Conservation (phyloP, 2,113 vertebrate species). For the Hemibagrus wyckioides region DNA sequence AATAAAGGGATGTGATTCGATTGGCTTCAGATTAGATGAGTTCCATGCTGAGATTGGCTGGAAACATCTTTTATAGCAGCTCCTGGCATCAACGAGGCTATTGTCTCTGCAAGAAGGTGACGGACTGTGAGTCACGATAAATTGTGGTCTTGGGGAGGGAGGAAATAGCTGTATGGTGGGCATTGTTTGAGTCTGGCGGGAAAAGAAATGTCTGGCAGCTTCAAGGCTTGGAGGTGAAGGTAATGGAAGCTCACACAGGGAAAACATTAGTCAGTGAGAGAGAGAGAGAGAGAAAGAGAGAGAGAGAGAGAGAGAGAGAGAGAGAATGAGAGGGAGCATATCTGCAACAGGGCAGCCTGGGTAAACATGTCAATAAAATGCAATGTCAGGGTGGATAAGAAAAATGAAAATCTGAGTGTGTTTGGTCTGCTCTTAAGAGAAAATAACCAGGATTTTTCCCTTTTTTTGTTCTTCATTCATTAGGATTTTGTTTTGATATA, state of each 20-base stretch:
- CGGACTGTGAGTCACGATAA: conserved; percentile 61
- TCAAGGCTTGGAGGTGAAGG: conserved; percentile 35
- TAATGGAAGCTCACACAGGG: conserved; percentile 47
- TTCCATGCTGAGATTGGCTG: conserved; percentile 47
- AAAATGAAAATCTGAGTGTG: conserved; percentile 14
- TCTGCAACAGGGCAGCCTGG: conserved; percentile 11
- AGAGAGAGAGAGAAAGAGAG: conserved; percentile 21
- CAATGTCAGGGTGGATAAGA: conserved; percentile 20
- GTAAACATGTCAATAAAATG: conserved; percentile 38
- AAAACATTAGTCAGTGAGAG: conserved; percentile 62
- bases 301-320: conserved; percentile 1
- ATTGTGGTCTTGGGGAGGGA: conserved; percentile 63
- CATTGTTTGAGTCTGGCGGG: conserved; percentile 51
- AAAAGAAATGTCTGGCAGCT: conserved; percentile 41
- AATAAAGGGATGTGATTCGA: conserved; percentile 67
- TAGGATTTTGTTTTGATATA: neutral
- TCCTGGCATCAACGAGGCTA: conserved; percentile 62
- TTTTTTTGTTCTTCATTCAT: neutral
- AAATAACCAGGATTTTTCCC: neutral
- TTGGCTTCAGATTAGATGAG: conserved; percentile 66
- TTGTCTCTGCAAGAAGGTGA: conserved; percentile 65
- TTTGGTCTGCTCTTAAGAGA: conserved; percentile 2
- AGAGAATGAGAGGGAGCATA: neutral
- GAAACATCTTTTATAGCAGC: conserved; percentile 71
- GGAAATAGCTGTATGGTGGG: conserved; percentile 65